Conservation (phyloP, 2,113 vertebrate genomes). For the Sceloporus tristichus region DNA sequence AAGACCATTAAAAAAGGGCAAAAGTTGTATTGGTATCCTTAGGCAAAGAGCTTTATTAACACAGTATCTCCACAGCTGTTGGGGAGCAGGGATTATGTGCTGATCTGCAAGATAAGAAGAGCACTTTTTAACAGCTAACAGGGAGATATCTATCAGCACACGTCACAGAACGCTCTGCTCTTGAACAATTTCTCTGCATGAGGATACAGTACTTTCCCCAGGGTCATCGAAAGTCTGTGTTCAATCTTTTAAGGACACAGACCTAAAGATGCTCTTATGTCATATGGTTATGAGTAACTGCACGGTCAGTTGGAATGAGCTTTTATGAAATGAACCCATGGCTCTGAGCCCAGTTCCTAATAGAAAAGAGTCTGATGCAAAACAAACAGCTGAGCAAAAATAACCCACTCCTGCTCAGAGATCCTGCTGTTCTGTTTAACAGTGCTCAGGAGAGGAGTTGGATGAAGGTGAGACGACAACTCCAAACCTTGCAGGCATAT, state of each 20-base stretch:
- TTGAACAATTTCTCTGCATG: neutral
- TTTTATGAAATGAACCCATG: neutral
- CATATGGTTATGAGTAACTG: neutral
- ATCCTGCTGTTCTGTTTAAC: fast-evolving
- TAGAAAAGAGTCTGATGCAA: neutral
- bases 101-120: neutral
- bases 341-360: neutral
- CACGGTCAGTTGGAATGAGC: neutral
- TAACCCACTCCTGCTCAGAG: neutral
- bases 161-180: neutral
- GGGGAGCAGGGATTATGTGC: constrained; percentile 10
- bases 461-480: neutral
- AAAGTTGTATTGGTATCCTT: neutral
- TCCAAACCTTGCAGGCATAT: neutral
- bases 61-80: neutral
- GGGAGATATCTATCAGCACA: neutral
- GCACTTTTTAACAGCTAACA: constrained; percentile 10
- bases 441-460: fast-evolving
- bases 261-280: neutral
- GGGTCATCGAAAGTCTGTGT: neutral
- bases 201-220: neutral
- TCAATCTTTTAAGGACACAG: constrained; percentile 6
- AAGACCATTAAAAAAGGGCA: neutral
- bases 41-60: constrained; percentile 1
- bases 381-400: neutral